Percentiles rank a stretch among this genome's conserved stretches.
Conservation (phyloP, 2,113 vertebrate species). For the Plotosus lineatus region DNA sequence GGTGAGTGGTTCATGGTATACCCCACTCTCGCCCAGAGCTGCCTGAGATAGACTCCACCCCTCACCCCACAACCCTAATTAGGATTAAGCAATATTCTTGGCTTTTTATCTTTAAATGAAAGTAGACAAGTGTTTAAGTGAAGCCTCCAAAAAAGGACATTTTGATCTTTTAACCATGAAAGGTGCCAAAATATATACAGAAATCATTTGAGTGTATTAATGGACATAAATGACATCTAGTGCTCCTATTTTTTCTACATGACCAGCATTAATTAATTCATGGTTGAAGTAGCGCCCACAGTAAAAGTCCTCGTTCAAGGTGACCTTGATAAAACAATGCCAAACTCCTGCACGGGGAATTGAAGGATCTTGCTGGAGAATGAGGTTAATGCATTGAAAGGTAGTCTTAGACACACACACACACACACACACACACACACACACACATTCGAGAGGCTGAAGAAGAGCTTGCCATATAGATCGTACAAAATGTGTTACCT, state of each 20-base stretch:
- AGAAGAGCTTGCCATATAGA: not conserved
- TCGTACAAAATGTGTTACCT: no score
- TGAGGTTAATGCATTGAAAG: not conserved
- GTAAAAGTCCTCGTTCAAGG: not conserved
- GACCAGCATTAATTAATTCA: constrained; percentile 8
- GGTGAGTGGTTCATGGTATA: no score
- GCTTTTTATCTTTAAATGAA: no score
- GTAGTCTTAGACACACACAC: constrained; percentile 26
- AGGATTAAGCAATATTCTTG: no score
- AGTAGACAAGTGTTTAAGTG: no score
- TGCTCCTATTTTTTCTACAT: constrained; percentile 4
- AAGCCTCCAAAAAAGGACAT: no score
- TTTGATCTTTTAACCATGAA: not conserved
- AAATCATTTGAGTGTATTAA: not conserved
- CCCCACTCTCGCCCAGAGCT: no score
- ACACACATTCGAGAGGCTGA: not conserved
- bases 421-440: not conserved
- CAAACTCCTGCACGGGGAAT: constrained; percentile 17
- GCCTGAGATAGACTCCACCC: no score
- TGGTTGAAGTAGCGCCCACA: not conserved
- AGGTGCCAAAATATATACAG: not conserved
- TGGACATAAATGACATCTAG: not conserved
- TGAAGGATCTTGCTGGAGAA: constrained; percentile 13
- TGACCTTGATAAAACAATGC: constrained; percentile 25
- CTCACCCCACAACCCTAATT: no score